Evolutionary conservation across 1,140 invertebrate species (phyloP), one percentile per base, ranked within the genome.

Genomic region (Macrotrachela quadricornifera): DNA sequence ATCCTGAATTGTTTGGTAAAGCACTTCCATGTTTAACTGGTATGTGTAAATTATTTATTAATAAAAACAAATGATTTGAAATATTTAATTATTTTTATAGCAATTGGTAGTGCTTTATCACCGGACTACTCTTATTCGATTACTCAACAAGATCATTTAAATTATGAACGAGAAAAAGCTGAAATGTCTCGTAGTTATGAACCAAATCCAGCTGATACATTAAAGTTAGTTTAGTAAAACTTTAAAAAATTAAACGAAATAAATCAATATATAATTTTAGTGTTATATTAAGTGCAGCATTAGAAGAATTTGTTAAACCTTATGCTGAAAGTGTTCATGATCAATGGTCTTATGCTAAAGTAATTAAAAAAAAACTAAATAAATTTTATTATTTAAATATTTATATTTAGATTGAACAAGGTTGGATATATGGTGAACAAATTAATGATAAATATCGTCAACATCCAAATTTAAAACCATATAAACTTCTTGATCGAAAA

Each of bases 291-390:
- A 83, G 81, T 61, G 82, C 85, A 57, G 85, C 92, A 60, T 72
- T 96, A 18, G 88, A 86, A 62, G 80, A 79, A 43, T 81, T 96
- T 55, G 81, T 91, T 0, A 80, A 85, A 64, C 90, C 94, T 65
- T 99, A 97, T 74, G 88, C 88, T 1, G 92, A 99, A 64, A 92
- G 99, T 70, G 96, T 90, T 65, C 92, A 97, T 65, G 91, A 97
- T 67, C 86, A 86, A 47, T 99, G 94, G 94, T 86, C 86, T 18
- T 55, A 67, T 46, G 65, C 64, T 55, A 94, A 94, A 72, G 71
- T 71, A 30, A 30, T 30, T 4, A 30, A 4, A 30, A 4, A 30
- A n/a, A n/a, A n/a, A n/a, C n/a, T n/a, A 4, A 30, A 4, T 30
- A 30, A 30, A 4, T 4, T 2, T 30, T 30, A 30, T 30, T 4